Conservation (phyloP, 2,113 vertebrate species). For the Verasper variegatus region DNA sequence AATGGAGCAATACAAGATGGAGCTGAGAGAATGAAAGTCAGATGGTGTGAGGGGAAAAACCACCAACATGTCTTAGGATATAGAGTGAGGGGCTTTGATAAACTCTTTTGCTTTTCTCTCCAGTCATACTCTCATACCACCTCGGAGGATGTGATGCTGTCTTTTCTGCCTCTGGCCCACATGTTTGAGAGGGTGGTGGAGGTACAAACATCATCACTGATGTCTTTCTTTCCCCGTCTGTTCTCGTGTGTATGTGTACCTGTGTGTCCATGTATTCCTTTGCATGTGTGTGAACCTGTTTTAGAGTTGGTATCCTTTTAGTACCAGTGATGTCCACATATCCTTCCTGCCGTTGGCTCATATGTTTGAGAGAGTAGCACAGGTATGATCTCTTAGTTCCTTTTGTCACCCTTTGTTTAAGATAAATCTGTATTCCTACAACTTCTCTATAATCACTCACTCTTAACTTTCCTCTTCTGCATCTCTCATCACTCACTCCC, state of each 20-base stretch:
- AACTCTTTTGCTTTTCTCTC: conserved; percentile 5
- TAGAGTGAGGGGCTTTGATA: background rate
- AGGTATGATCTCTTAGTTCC: conserved; percentile 69
- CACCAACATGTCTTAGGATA: too few species aligned
- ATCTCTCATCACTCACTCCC: too few species aligned
- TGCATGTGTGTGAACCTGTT: conserved; percentile 8
- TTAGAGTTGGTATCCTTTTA: conserved; percentile 67
- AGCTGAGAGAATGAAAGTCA: too few species aligned
- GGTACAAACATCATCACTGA: conserved; percentile 39
- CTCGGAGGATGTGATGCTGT: conserved; percentile 49
- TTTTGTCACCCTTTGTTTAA: background rate
- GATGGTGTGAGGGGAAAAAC: too few species aligned
- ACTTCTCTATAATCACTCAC: background rate
- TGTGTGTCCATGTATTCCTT: background rate
- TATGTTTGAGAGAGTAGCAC: conserved; percentile 84
- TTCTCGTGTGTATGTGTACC: conserved; percentile 6
- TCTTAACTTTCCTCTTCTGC: background rate
- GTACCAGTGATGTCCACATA: conserved; percentile 70
- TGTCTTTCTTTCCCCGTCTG: background rate
- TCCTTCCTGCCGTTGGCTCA: conserved; percentile 86
- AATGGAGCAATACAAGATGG: too few species aligned
- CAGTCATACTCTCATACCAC: conserved; percentile 29
- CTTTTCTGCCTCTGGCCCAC: conserved; percentile 62
- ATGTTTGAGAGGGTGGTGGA: conserved; percentile 58
- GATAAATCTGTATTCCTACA: background rate